A percentile compares a stretch with the other conserved stretches of the same genome.
phyloP scores from a whole-genome alignment of 2,113 vertebrate genomes.

The Cettia cetti region DNA sequence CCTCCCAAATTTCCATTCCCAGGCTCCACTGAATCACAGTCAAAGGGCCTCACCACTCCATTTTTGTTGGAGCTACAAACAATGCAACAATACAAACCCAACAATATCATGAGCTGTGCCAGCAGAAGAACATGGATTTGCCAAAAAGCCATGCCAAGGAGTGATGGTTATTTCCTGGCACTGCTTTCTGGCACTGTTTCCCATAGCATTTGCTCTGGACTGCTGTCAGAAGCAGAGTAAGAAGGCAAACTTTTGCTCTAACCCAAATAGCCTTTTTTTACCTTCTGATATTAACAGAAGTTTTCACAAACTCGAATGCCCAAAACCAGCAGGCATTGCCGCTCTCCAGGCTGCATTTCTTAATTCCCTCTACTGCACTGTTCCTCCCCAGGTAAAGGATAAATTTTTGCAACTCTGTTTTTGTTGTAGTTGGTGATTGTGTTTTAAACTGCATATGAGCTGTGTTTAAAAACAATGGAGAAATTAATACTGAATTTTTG shows the following conservation, averaged over 20 bases:
- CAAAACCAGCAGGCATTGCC: background rate
- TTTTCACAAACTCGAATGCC: background rate
- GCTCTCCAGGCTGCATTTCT: background rate
- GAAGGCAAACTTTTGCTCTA: background rate
- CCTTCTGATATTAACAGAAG: background rate
- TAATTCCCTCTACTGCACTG: background rate
- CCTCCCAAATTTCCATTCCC: background rate
- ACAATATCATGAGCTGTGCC: rapidly evolving
- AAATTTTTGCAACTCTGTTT: background rate
- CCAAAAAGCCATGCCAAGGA: background rate
- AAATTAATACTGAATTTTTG: background rate
- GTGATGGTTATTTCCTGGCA: background rate
- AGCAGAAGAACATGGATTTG: background rate
- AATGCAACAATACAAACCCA: background rate
- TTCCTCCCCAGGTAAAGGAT: background rate
- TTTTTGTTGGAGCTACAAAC: background rate
- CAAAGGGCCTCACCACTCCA: background rate
- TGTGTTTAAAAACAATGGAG: background rate
- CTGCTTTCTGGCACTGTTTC: background rate
- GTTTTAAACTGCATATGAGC: background rate
- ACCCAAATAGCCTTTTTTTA: background rate
- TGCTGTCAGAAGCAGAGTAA: background rate
- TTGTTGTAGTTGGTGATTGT: background rate
- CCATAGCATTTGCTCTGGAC: background rate
- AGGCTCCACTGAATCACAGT: background rate